Conservation (phyloP, 2,113 vertebrate species). For the Neofelis nebulosa region DNA sequence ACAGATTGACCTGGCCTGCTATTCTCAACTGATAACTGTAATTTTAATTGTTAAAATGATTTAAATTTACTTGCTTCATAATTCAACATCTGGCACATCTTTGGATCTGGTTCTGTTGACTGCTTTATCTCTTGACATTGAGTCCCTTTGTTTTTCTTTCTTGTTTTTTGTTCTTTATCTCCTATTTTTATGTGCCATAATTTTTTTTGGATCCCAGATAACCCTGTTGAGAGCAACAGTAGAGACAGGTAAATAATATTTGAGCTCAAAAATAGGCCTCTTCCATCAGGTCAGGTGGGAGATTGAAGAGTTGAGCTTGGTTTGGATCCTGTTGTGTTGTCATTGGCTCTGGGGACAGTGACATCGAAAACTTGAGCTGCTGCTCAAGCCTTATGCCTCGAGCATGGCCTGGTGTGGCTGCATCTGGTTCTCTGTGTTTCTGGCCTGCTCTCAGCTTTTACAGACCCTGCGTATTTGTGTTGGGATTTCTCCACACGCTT, state of each 20-base stretch:
- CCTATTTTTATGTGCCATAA: background rate
- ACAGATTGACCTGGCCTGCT: background rate
- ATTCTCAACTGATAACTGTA: background rate
- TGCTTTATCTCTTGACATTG: background rate
- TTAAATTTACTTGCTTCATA: background rate
- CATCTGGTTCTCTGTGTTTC: background rate
- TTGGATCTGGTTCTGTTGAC: background rate
- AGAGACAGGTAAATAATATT: background rate
- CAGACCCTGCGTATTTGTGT: background rate
- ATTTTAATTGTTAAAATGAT: background rate
- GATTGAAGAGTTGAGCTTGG: background rate
- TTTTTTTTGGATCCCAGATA: background rate
- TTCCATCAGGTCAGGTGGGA: background rate
- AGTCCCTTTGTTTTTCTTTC: background rate
- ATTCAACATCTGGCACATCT: background rate
- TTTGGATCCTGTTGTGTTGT: background rate
- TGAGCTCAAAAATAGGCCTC: background rate
- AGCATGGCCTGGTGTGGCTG: fast-evolving
- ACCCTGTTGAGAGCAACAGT: background rate
- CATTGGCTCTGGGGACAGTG: fast-evolving
- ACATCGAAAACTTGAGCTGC: background rate
- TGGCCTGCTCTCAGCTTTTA: background rate
- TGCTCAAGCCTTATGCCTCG: background rate
- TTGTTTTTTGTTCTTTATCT: background rate
- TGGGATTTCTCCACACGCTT: background rate